Evolutionary conservation across 1,140 invertebrate species (phyloP).

Genomic region (Eumaeus atala): DNA sequence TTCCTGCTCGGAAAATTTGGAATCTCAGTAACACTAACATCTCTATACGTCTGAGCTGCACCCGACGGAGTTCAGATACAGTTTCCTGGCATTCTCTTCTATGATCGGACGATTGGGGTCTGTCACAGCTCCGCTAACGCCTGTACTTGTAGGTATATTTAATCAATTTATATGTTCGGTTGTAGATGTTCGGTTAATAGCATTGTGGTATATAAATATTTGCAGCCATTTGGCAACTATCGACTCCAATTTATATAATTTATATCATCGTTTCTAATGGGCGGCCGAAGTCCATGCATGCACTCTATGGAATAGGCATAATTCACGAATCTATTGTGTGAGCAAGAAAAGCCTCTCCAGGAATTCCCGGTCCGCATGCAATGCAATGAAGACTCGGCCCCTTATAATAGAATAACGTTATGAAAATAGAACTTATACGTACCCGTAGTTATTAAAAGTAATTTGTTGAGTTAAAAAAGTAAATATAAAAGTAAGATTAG

Average conservation of each 20-base stretch:
- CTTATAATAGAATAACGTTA: too few species aligned
- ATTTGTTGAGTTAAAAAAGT: too few species aligned
- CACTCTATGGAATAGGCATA: too few species aligned
- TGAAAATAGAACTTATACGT: too few species aligned
- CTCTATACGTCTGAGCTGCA: constrained; percentile 37
- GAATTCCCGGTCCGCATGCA: too few species aligned
- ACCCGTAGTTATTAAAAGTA: too few species aligned
- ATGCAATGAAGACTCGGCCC: too few species aligned
- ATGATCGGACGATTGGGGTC: constrained; percentile 41
- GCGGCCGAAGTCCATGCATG: too few species aligned
- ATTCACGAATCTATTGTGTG: too few species aligned
- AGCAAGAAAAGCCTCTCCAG: too few species aligned
- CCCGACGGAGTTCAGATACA: constrained; percentile 76
- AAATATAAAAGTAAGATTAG: too few species aligned
- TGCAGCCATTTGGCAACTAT: not conserved
- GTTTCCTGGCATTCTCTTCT: constrained; percentile 61
- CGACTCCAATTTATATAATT: not conserved
- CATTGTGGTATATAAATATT: not conserved
- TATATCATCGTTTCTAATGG: not conserved
- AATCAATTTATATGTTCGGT: not conserved
- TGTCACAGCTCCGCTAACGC: constrained; percentile 35
- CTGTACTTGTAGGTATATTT: constrained; percentile 31
- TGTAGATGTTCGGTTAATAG: too few species aligned
- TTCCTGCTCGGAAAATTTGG: constrained; percentile 75
- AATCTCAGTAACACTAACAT: constrained; percentile 75